Conservation (phyloP, 2,113 vertebrate species). For the Melanocharis versteri region DNA sequence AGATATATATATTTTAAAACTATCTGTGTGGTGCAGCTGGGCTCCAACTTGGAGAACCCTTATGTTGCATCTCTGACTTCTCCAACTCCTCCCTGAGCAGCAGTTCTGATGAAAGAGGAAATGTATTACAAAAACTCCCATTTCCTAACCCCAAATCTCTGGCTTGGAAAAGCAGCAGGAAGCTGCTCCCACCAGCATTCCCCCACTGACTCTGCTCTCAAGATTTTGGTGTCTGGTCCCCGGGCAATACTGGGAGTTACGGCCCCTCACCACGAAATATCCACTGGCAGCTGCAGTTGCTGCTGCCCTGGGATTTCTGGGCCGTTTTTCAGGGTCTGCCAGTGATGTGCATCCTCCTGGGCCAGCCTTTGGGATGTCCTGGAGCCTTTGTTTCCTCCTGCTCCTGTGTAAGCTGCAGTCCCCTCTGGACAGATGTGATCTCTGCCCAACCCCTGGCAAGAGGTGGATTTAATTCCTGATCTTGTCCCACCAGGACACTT, state of each 20-base stretch:
- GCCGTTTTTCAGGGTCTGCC: background rate
- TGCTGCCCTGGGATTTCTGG: background rate
- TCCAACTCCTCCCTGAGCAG: background rate
- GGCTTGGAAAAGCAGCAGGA: background rate
- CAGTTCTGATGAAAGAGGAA: background rate
- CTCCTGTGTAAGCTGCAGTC: background rate
- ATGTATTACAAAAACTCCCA: background rate
- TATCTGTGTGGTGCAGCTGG: slow-evolving; percentile 10
- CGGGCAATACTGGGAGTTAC: background rate
- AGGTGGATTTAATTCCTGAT: background rate
- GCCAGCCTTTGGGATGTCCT: background rate
- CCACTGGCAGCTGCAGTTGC: background rate
- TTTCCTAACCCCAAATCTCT: background rate
- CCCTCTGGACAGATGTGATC: background rate
- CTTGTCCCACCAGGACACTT: background rate
- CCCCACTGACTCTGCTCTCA: background rate
- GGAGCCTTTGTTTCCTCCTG: background rate
- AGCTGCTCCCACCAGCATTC: background rate
- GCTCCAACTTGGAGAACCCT: background rate
- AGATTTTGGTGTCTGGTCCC: background rate
- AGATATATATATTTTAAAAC: background rate
- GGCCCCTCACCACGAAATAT: background rate
- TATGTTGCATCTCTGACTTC: background rate
- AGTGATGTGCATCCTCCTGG: background rate
- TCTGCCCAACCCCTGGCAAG: background rate